Conservation (phyloP, 1,140 invertebrate genomes). For the Hypsibius dujardini region DNA sequence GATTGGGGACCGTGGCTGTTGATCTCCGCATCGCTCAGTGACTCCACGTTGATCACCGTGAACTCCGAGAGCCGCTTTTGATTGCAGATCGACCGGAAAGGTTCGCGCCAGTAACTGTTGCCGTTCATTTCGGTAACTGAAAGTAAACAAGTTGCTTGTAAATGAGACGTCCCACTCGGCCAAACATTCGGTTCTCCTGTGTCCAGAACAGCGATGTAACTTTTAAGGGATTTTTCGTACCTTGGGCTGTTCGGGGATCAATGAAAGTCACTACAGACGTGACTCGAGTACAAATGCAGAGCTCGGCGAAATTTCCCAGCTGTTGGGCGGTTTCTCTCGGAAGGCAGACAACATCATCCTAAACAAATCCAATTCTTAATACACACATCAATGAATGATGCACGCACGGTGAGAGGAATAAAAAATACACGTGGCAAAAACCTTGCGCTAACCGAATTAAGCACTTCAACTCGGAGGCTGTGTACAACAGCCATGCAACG, state of each 20-base stretch:
- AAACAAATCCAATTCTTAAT: constrained; percentile 21
- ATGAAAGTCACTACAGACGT: constrained; percentile 77
- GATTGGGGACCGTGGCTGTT: constrained; percentile 26
- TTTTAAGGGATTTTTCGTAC: too few relatives aligned
- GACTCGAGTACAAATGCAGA: constrained; percentile 74
- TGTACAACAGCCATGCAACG: background rate
- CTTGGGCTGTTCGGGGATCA: constrained; percentile 74
- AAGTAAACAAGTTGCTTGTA: constrained; percentile 18
- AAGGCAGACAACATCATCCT: constrained; percentile 77
- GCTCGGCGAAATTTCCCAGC: constrained; percentile 71
- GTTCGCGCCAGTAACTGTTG: constrained; percentile 61
- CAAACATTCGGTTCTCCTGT: too few relatives aligned
- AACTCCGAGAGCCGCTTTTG: constrained; percentile 80
- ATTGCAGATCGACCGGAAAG: constrained; percentile 67
- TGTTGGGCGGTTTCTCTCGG: constrained; percentile 66
- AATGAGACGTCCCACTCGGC: background rate
- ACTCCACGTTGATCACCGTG: constrained; percentile 82
- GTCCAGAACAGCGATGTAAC: too few relatives aligned
- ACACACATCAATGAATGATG: constrained; percentile 18
- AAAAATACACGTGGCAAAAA: background rate
- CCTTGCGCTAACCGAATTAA: background rate
- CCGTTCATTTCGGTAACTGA: constrained; percentile 66
- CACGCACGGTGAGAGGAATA: constrained; percentile 2
- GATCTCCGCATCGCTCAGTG: constrained; percentile 52
- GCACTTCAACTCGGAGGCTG: too few relatives aligned